These are phyloP conservation scores for Diabrotica virgifera DNA, from an alignment of 1,140 invertebrate species.

Conservation along the genomic window DNA sequence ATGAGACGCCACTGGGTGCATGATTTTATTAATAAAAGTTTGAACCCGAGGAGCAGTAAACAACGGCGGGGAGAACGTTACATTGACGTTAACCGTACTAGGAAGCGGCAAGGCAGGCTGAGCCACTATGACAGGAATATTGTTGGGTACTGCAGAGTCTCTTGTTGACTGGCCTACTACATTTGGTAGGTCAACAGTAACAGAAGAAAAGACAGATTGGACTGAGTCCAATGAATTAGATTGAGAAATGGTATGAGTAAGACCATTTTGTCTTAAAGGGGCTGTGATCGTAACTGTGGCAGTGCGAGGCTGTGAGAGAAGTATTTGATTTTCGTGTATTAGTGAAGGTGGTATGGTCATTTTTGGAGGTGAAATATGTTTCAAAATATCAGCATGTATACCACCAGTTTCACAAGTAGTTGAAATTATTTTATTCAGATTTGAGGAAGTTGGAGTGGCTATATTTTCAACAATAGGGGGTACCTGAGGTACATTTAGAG, in stretches of 20 bases:
- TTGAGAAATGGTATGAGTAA: constrained; percentile 14
- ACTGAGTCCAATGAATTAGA: constrained; percentile 16
- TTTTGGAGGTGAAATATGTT: constrained; percentile 47
- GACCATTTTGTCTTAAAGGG: constrained; percentile 21
- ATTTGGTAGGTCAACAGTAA: constrained; percentile 28
- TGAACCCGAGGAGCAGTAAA: constrained; percentile 41
- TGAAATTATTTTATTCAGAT: constrained; percentile 31
- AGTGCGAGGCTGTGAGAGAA: constrained; percentile 16
- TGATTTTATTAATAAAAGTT: too few relatives aligned
- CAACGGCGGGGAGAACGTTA: constrained; percentile 39
- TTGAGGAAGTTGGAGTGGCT: neutral
- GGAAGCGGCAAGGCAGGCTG: constrained; percentile 49
- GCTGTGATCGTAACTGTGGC: neutral
- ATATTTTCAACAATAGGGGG: constrained; percentile 52
- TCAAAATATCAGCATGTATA: constrained; percentile 42
- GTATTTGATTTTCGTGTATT: constrained; percentile 5
- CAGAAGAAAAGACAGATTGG: constrained; percentile 26
- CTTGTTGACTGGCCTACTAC: constrained; percentile 22
- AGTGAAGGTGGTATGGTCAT: constrained; percentile 45
- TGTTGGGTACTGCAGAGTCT: constrained; percentile 9
- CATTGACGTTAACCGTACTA: constrained; percentile 50
- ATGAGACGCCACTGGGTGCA: too few relatives aligned
- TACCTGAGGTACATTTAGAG: constrained; percentile 49
- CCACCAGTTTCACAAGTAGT: constrained; percentile 36
- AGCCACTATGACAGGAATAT: constrained; percentile 45